Conservation (phyloP, 2,113 vertebrate species). For the Labeo catla region DNA sequence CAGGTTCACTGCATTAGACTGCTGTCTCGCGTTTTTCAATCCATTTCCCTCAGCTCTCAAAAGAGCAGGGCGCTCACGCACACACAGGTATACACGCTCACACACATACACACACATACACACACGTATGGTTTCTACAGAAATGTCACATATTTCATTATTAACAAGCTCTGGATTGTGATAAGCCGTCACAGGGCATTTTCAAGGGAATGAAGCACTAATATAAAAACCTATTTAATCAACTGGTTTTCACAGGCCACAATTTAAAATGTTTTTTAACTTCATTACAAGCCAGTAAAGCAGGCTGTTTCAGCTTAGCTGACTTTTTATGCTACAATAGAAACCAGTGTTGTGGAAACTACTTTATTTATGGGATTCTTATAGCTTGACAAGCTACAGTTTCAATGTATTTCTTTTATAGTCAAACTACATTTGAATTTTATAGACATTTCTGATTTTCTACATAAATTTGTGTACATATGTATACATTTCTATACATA, state of each 20-base stretch:
- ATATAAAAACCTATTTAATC: conserved; percentile 39
- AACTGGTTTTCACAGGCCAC: not conserved
- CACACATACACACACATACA: not conserved
- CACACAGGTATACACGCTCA: conserved; percentile 1
- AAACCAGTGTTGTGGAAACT: not conserved
- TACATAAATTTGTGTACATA: not conserved
- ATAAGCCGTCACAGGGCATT: conserved; percentile 26
- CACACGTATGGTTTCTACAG: not conserved
- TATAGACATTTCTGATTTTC: too few relatives aligned
- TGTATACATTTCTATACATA: not conserved
- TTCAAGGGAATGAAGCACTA: not conserved
- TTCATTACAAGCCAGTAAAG: not conserved
- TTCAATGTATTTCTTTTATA: not conserved
- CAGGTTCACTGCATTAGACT: conserved; percentile 59
- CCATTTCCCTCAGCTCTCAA: conserved; percentile 58
- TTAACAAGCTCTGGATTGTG: conserved; percentile 44
- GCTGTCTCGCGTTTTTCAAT: conserved; percentile 57
- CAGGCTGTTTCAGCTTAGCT: not conserved
- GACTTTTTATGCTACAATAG: not conserved
- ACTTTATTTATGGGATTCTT: not conserved
- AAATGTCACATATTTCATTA: conserved; percentile 49
- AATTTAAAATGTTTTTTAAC: conserved; percentile 20
- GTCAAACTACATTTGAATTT: not conserved
- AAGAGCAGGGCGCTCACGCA: not conserved
- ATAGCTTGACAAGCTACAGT: not conserved